These are phyloP conservation scores for Agelas oroides DNA, from an alignment of 37 sponge, comb jelly and placozoan genomes.

Conservation along the genomic window DNA sequence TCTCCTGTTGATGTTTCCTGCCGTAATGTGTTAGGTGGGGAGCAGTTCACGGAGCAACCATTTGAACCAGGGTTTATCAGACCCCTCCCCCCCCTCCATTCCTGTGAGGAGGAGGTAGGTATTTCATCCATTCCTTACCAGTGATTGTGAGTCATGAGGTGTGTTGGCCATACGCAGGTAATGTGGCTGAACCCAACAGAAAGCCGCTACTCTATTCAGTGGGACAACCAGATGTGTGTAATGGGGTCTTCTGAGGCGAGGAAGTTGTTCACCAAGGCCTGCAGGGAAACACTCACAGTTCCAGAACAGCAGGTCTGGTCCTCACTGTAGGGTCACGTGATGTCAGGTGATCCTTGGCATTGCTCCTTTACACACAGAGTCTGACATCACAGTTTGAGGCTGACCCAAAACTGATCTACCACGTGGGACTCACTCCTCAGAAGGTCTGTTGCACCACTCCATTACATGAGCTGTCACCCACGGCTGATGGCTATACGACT, in stretches of 20 bases:
- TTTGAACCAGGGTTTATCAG: constrained; percentile 89
- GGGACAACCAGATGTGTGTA: constrained; percentile 88
- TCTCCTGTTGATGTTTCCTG: no score
- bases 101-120: constrained; percentile 75
- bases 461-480: no score
- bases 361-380: not conserved
- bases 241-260: constrained; percentile 1
- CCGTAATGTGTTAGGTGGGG: constrained; percentile 18
- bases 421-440: constrained; percentile 88
- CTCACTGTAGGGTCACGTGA: not conserved
- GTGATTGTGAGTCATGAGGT: no score
- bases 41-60: constrained; percentile 44
- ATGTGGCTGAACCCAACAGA: constrained; percentile 93
- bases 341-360: not conserved
- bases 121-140: not conserved
- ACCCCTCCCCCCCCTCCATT: constrained; percentile 90
- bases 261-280: constrained; percentile 83
- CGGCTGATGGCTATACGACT: not conserved
- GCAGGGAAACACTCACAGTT: constrained; percentile 65
- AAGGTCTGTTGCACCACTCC: constrained; percentile 58
- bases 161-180: no score
- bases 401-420: constrained; percentile 89
- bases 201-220: constrained; percentile 80
- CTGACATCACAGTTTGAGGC: constrained; percentile 60
- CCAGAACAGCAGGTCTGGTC: constrained; percentile 61